Evolutionary conservation across 35 echinoderm and acorn worm species (phyloP), one percentile per base, ranked within the genome.

Genomic region (Chiridota heheva): DNA sequence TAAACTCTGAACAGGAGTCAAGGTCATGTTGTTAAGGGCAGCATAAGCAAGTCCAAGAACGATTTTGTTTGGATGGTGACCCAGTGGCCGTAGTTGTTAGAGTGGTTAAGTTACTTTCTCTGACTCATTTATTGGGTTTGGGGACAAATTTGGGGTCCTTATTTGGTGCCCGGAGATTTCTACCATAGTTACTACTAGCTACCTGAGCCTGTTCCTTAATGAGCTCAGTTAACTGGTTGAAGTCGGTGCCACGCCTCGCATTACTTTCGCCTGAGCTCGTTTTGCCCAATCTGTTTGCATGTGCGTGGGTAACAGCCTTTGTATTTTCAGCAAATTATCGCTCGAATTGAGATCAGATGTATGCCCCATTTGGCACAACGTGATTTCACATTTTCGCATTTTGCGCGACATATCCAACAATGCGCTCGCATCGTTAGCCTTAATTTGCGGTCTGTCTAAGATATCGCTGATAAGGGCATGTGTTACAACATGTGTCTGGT

Each of bases 201-300:
- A 76, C 30, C 36, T 53, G 72, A 55, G 49, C 72, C 10, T 26
- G 12, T 32, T 76, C 43, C 43, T 76, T 49, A 2, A 70, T 5
- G 2, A 70, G 38, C 67, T 42, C 67, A 28, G 72, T 55, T 18
- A 76, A 7, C 29, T 76, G 72, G 34, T 10, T 29, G 44, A 76
- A 58, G 5, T 76, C 34, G 72, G 72, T 7, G 33, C 43, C 3
- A 55, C 26, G 4, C 51, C 7, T 18, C 7, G 7, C 18, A 44
- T 4, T 65, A 66, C 46, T 22, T 46, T 64, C 3, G 17, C 26
- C 17, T 77, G 46, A n/a, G 63, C 65, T 35, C 44, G 36, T 36
- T 83, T 83, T 31, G 42, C 80, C 80, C 80, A 83, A 15, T 83
- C 49, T 2, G 63, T 58, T 70, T 83, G 80, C 25, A 83, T 34